These are phyloP conservation scores for Sialia sialis DNA, from an alignment of 2,113 vertebrate species.

Conservation along the genomic window DNA sequence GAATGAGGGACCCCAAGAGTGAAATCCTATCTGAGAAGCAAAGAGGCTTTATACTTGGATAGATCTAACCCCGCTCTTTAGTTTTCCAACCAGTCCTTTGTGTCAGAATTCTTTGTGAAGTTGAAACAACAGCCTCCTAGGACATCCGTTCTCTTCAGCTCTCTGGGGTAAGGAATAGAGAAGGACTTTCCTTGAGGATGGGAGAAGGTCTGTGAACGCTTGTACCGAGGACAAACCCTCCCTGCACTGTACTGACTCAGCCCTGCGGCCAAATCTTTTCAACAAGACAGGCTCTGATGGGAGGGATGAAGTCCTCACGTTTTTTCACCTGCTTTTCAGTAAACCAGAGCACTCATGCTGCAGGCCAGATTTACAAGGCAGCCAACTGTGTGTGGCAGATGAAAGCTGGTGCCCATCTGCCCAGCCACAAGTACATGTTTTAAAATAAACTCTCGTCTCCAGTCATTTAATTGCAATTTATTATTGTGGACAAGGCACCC, in stretches of 20 bases:
- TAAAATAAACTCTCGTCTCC: background rate
- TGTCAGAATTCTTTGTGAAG: background rate
- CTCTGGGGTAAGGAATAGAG: background rate
- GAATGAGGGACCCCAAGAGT: background rate
- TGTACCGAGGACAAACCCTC: fast-evolving
- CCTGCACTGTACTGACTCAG: background rate
- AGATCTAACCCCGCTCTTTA: fast-evolving
- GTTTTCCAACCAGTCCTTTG: background rate
- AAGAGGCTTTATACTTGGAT: background rate
- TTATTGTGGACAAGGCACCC: background rate
- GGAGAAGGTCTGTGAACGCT: background rate
- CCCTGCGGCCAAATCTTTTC: background rate
- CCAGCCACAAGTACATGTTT: background rate
- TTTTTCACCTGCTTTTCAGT: background rate
- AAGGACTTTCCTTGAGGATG: background rate
- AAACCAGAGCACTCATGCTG: background rate
- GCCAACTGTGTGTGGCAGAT: background rate
- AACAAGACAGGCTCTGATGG: background rate
- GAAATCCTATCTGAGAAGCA: background rate
- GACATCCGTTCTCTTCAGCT: background rate
- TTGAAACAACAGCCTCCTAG: background rate
- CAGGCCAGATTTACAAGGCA: background rate
- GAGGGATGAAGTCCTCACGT: background rate
- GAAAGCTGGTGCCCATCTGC: background rate
- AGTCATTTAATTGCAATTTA: background rate